A percentile compares a stretch with the other conserved stretches of the same genome.
These are phyloP conservation scores for Chrysodeixis includens DNA, from an alignment of 2,888 invertebrate genomes.

Conservation along the genomic window DNA sequence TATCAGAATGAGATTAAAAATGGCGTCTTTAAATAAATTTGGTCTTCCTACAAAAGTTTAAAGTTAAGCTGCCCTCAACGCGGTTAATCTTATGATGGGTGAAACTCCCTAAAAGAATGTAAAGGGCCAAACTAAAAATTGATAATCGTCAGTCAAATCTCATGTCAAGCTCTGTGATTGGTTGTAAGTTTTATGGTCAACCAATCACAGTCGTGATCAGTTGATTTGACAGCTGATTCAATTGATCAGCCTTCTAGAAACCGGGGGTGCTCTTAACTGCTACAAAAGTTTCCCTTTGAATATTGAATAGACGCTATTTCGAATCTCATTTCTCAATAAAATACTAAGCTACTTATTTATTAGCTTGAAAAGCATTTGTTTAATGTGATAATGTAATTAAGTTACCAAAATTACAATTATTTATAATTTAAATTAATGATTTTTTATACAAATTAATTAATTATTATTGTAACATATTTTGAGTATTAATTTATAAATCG, in stretches of 20 bases:
- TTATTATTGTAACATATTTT: not conserved
- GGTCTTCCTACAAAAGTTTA: not conserved
- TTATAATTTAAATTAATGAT: not conserved
- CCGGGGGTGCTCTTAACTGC: too few species aligned
- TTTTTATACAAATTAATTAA: not conserved
- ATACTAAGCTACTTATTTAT: not conserved
- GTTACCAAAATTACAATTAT: constrained; percentile 1
- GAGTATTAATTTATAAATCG: not conserved
- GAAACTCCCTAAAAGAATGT: not conserved
- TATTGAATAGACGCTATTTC: not conserved
- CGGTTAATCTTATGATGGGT: not conserved
- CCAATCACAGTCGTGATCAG: too few species aligned
- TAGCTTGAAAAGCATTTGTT: constrained; percentile 1
- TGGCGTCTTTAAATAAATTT: not conserved
- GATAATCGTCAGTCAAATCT: too few species aligned
- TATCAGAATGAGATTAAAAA: not conserved
- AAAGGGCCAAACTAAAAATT: too few species aligned
- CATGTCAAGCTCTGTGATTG: too few species aligned
- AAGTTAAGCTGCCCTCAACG: not conserved
- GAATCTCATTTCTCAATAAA: not conserved
- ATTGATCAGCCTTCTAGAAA: too few species aligned
- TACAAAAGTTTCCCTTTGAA: too few species aligned
- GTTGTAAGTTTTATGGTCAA: too few species aligned
- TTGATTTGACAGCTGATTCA: too few species aligned
- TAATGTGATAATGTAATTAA: constrained; percentile 1